Base-by-base conservation (phyloP, 2,797 vertebrate genomes). In the Diglossa cyanea region DNA sequence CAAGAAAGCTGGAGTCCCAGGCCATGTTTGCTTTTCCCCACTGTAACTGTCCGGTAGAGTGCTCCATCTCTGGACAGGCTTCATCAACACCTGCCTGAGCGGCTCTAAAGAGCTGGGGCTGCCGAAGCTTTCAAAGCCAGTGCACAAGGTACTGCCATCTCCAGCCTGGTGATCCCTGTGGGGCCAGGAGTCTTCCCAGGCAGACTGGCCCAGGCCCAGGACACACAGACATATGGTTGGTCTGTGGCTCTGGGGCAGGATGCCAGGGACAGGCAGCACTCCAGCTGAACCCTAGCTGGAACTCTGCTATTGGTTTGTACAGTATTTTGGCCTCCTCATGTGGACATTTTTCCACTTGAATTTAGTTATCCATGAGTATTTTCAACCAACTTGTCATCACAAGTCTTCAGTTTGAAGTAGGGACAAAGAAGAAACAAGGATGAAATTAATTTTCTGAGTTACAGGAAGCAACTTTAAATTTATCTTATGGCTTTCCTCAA, bases 1-100 rank as follows among this genome's bases (percentile, higher is more conserved):
- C 35, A 28, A 25, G 10, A 61, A 58, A 55, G 50, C 23, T 63
- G 25, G 77, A 44, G 25, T 86, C 16, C 47, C 11, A 51, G 31
- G 35, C 31, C 39, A 13, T 4, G 31, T 50, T 77, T 80, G 37
- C 1, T 35, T 79, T 74, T 76, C 33, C 47, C 51, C 26, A 4
- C 21, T 2, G 1, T 18, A 58, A 5, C 39, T 54, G n/a, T 33
- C 30, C 0, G 0, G n/a, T 63, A 60, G 19, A 51, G 16, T 3
- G 13, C 66, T 65, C n/a, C 72, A 47, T 21, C 71, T 68, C 78
- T 0, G 0, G 28, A 16, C 33, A 61, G 33, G 57, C 48, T 72
- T 53, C 74, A 63, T n/a, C 66, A 67, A 12, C 0, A 0, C 57
- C 35, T 16, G 40, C 44, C 66, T 54, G 0, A 31, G 63, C 0